A percentile compares a stretch with the other conserved stretches of the same genome.
Evolutionary conservation across 2,797 vertebrate species (phyloP).

Genomic region (Buceros bicornis): DNA sequence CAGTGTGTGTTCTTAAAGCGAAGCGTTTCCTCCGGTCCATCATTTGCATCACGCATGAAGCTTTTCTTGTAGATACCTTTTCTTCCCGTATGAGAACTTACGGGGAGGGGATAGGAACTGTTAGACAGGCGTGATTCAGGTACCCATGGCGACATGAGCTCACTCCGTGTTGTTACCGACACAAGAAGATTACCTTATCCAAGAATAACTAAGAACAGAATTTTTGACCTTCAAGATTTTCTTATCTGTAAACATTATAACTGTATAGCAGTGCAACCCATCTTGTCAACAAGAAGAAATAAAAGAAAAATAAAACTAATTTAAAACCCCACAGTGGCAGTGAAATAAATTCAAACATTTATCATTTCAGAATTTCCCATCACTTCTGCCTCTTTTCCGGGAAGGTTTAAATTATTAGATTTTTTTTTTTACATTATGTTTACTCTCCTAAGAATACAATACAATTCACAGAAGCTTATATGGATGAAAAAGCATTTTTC

Average conservation of each 20-base stretch:
- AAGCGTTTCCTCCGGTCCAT: neutral
- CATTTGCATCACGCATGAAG: neutral
- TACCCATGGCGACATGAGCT: slow-evolving; percentile 40
- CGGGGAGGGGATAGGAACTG: neutral
- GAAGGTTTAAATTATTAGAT: slow-evolving; percentile 45
- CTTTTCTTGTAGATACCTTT: neutral
- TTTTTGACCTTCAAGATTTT: slow-evolving; percentile 49
- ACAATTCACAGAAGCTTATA: slow-evolving; percentile 33
- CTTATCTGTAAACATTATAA: slow-evolving; percentile 48
- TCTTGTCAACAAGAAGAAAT: slow-evolving; percentile 50
- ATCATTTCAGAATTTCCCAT: slow-evolving; percentile 57
- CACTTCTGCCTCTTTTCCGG: slow-evolving; percentile 10
- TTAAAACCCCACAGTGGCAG: slow-evolving; percentile 32
- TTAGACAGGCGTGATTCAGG: slow-evolving; percentile 34
- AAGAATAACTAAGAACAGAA: slow-evolving; percentile 26
- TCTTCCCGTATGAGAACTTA: neutral
- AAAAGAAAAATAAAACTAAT: slow-evolving; percentile 61
- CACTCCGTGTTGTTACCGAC: neutral
- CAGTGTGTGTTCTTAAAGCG: neutral
- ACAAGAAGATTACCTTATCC: slow-evolving; percentile 1
- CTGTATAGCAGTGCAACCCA: neutral
- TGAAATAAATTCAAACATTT: slow-evolving; percentile 61
- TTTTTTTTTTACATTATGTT: slow-evolving; percentile 27
- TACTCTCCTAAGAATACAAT: slow-evolving; percentile 61
- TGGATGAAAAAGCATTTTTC: slow-evolving; percentile 59